phyloP scores from a whole-genome alignment of 2,113 vertebrate genomes.

The Ancistrus triradiatus region DNA sequence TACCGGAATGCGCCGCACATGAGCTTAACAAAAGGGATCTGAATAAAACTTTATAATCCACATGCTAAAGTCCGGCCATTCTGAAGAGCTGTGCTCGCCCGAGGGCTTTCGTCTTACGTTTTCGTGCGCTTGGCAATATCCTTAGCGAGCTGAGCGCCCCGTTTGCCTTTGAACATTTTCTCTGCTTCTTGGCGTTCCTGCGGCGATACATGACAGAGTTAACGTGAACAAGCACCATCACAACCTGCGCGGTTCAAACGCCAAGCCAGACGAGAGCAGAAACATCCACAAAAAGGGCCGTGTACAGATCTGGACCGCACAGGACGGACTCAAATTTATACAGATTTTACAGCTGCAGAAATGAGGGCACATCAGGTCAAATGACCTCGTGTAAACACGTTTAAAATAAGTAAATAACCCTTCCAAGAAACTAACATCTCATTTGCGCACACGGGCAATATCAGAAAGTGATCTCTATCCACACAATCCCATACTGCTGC shows the following conservation, averaged over 20 bases:
- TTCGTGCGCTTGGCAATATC: conserved; percentile 98
- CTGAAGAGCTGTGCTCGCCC: conserved; percentile 75
- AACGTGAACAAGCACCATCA: conserved; percentile 56
- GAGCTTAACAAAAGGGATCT: not conserved
- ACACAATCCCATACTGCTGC: no score
- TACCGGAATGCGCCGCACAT: conserved; percentile 78
- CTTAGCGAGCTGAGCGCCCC: conserved; percentile 98
- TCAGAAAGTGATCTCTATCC: no score
- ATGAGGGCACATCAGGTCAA: no score
- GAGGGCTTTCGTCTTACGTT: conserved; percentile 89
- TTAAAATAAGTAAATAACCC: no score
- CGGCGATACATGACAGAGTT: conserved; percentile 85
- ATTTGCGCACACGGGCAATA: no score
- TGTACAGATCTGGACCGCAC: not conserved
- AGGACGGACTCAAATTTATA: no score
- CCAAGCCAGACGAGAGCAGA: not conserved
- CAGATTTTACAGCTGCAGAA: no score
- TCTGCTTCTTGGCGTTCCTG: conserved; percentile 99
- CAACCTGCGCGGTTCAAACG: no score
- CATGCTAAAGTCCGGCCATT: conserved; percentile 68
- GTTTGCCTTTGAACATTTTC: conserved; percentile 99
- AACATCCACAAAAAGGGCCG: not conserved
- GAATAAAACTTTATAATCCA: conserved; percentile 8
- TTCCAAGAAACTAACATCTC: no score
- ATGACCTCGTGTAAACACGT: no score